Conservation (phyloP, 2,113 vertebrate species). For the Megaptera novaeangliae region DNA sequence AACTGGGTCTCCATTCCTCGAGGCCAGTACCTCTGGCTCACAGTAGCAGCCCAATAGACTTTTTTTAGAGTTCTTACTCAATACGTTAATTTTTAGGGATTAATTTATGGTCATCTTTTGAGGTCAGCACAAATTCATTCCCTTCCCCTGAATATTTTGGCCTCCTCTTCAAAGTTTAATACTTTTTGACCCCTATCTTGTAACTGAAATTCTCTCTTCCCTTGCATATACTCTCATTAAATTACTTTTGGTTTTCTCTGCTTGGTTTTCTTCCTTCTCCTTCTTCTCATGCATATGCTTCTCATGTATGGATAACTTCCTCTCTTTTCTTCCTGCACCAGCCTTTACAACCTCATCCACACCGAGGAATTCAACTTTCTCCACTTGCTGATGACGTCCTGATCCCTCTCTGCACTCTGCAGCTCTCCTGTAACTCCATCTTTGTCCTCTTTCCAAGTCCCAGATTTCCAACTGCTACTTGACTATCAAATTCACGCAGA, state of each 20-base stretch:
- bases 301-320: background rate
- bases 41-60: background rate
- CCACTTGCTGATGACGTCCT: background rate
- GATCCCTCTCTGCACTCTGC: background rate
- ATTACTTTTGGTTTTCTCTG: background rate
- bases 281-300: background rate
- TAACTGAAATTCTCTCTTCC: background rate
- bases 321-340: background rate
- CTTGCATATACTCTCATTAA: background rate
- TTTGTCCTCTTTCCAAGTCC: background rate
- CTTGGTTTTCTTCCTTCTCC: background rate
- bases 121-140: background rate
- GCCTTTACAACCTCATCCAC: background rate
- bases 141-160: background rate
- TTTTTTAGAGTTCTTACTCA: background rate
- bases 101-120: background rate
- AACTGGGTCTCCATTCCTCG: background rate
- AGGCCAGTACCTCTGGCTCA: background rate
- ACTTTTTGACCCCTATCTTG: background rate
- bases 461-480: background rate
- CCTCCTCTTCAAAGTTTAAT: background rate
- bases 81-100: background rate
- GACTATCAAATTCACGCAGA: background rate
- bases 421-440: background rate
- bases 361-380: background rate